Base-by-base conservation (phyloP, 2,113 vertebrate genomes). In the Xenopus laevis region DNA sequence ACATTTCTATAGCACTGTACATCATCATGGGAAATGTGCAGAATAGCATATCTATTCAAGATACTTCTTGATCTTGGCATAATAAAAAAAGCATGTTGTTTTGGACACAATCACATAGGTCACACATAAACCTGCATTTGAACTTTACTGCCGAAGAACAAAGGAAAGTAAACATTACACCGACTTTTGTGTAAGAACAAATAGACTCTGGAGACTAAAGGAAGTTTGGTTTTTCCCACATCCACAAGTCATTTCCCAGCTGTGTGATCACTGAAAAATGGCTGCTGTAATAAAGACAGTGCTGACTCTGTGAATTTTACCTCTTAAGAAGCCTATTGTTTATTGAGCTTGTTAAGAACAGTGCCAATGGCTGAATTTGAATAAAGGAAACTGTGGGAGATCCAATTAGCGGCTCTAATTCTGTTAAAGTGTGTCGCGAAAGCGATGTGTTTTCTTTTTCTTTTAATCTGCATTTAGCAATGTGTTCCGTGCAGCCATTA, bases 341-440 rank as follows among this genome's bases (percentile, higher is more conserved):
- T 76, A 63, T 76, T 69, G 66, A 69, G 73, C 73, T 69, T 69
- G 73, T 76, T 76, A 76, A 76, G 73, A 55, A 60, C 63, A 58
- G 73, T 76, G 73, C 73, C 73, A 76, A 68, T 69, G 73, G 62
- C 65, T 69, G 73, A 69, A 69, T 76, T 64, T 69, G 73, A 69
- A 76, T 62, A 76, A 76, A 76, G 59, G 46, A 63, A 76, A 69
- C 73, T 62, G 66, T 62, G 30, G 57, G 73, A 63, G 65, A 27
- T 76, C 73, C 58, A 76, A 76, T 76, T 76, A 76, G 68, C 46
- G 23, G 65, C 65, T 33, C 72, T 76, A 69, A 76, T 75, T 68
- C 73, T 13, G 46, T 75, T 60, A 60, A 62, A 74, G 44, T 33
- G 47, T 13, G 58, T 45, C 53, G 65, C 45, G 62, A 58, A 69